Conservation (phyloP, 2,888 invertebrate genomes). For the Perizoma flavofasciatum region DNA sequence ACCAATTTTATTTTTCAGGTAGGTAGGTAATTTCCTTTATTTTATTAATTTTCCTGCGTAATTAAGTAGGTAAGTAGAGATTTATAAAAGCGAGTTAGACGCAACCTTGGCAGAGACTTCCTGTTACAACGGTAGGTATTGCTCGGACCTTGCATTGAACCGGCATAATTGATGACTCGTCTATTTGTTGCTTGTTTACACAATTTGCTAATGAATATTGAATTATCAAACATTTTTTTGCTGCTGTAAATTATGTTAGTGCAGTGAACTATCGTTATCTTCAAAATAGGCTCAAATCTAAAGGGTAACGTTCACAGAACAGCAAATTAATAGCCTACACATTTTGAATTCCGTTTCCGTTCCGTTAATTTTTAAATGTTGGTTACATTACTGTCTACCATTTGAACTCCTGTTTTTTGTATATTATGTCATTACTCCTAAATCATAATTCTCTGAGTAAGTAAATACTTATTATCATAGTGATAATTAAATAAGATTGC, state of each 20-base stretch:
- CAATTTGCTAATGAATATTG: conserved; percentile 15
- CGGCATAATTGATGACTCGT: conserved; percentile 60
- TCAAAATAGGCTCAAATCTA: no score
- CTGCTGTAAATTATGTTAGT: no score
- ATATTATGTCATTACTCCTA: no score
- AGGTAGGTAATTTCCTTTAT: conserved; percentile 28
- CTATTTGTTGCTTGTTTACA: conserved; percentile 48
- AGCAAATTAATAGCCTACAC: no score
- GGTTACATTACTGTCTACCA: no score
- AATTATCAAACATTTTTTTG: no score
- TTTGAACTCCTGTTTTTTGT: no score
- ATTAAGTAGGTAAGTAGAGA: conserved; percentile 51
- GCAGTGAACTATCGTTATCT: no score
- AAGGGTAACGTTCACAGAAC: no score
- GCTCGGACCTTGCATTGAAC: conserved; percentile 70
- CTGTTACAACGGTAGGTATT: conserved; percentile 60
- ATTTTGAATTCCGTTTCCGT: no score
- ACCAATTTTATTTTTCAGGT: conserved; percentile 5
- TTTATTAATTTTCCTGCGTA: conserved; percentile 48
- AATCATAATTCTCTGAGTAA: no score
- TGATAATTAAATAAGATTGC: conserved; percentile 38
- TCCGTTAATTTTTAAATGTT: no score
- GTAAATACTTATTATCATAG: conserved; percentile 7
- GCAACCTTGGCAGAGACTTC: conserved; percentile 71
- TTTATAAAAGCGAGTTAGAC: conserved; percentile 52